Evolutionary conservation across 2,113 vertebrate genomes (phyloP).

Genomic region (Etia nguti): DNA sequence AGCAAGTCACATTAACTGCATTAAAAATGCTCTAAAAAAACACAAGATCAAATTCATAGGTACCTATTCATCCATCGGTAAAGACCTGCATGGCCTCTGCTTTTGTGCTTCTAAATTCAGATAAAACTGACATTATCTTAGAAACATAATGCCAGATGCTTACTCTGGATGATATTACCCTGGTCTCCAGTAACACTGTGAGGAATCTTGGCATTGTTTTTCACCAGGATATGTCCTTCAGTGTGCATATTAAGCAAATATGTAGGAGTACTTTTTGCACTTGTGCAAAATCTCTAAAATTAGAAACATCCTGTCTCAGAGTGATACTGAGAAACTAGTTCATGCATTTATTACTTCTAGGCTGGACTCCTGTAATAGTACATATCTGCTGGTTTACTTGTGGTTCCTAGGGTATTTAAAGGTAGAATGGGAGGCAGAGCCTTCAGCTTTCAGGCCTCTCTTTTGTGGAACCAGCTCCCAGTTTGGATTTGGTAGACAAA

Average conservation of each 20-base stretch:
- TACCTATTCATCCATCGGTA: background rate
- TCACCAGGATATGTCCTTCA: background rate
- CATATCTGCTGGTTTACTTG: background rate
- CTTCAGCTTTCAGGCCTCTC: background rate
- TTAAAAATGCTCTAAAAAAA: background rate
- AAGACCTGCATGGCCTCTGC: background rate
- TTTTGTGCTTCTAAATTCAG: background rate
- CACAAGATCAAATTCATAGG: background rate
- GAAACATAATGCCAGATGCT: background rate
- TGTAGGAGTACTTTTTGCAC: background rate
- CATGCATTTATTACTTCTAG: too few relatives aligned
- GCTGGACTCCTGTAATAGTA: background rate
- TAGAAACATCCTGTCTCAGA: too few relatives aligned
- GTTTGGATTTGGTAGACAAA: background rate
- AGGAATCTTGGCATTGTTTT: background rate
- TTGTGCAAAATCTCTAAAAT: too few relatives aligned
- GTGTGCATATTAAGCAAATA: background rate
- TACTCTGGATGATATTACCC: background rate
- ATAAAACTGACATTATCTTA: background rate
- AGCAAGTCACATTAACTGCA: background rate
- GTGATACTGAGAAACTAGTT: too few relatives aligned
- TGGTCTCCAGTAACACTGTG: background rate
- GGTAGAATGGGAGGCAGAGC: background rate
- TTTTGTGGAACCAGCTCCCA: background rate
- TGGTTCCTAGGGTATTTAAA: background rate